Percentiles rank a stretch among this genome's conserved stretches.
Conservation (phyloP, 1,140 invertebrate species). For the Drosophila bocqueti region DNA sequence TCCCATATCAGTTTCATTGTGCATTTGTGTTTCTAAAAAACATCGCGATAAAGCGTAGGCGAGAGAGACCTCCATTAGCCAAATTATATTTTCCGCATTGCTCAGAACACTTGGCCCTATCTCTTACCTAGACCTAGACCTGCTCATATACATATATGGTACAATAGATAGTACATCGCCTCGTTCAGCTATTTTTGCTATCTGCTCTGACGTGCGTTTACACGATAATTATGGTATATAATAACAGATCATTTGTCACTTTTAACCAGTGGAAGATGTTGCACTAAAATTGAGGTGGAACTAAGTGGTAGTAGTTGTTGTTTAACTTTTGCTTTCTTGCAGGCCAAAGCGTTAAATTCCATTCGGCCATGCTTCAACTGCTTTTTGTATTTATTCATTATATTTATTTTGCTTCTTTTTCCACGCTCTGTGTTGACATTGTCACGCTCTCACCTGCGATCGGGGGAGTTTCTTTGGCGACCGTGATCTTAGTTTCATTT, state of each 20-base stretch:
- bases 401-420: constrained; percentile 34
- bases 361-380: constrained; percentile 48
- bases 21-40: not conserved
- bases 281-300: not conserved
- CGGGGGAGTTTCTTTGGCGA: constrained; percentile 4
- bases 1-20: constrained; percentile 12
- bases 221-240: constrained; percentile 15
- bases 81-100: constrained; percentile 45
- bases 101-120: constrained; percentile 9
- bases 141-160: not conserved
- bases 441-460: constrained; percentile 68
- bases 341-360: constrained; percentile 48
- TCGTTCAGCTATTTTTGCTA: constrained; percentile 6
- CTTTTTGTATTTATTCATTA: constrained; percentile 27
- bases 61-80: constrained; percentile 37
- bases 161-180: not conserved
- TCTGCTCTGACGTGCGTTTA: constrained; percentile 26
- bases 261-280: constrained; percentile 9
- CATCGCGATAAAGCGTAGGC: constrained; percentile 8
- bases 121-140: not conserved
- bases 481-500: constrained; percentile 25
- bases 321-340: constrained; percentile 36
- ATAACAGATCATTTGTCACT: constrained; percentile 55
- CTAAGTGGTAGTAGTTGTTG: not conserved
- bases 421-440: constrained; percentile 51